phyloP scores from a whole-genome alignment of 2,888 invertebrate genomes.

The Pherbina coryleti region DNA sequence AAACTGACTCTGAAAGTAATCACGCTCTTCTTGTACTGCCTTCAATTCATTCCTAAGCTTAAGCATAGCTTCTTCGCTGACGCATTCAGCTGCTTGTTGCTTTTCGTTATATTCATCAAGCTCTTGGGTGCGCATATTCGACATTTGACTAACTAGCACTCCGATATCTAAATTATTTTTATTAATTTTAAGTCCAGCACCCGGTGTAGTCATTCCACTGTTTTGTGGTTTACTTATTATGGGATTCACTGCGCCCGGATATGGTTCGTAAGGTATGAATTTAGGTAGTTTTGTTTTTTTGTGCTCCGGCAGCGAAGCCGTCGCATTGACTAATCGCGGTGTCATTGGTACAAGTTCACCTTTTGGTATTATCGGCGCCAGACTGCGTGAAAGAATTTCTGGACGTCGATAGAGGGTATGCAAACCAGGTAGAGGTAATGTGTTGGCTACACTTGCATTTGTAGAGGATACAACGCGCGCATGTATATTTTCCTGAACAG shows the following conservation, averaged over 20 bases:
- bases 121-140: conserved; percentile 77
- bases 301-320: conserved; percentile 53
- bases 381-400: conserved; percentile 56
- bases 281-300: conserved; percentile 76
- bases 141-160: conserved; percentile 79
- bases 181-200: conserved; percentile 57
- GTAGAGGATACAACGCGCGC: conserved; percentile 41
- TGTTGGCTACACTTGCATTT: not conserved
- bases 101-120: conserved; percentile 71
- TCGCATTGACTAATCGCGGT: conserved; percentile 73
- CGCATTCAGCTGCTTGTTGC: conserved; percentile 66
- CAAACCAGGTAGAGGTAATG: conserved; percentile 57
- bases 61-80: conserved; percentile 47
- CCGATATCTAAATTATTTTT: conserved; percentile 77
- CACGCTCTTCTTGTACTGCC: conserved; percentile 77
- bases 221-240: conserved; percentile 72
- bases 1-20: conserved; percentile 82
- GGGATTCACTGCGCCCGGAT: conserved; percentile 86
- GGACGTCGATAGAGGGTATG: conserved; percentile 62
- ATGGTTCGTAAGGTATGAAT: conserved; percentile 91
- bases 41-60: conserved; percentile 54
- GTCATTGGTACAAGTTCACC: conserved; percentile 74
- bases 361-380: conserved; percentile 71
- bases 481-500: conserved; percentile 54
- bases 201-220: conserved; percentile 46